These are phyloP conservation scores for Xyliphius kryptos DNA, from an alignment of 2,113 vertebrate species.

Conservation along the genomic window DNA sequence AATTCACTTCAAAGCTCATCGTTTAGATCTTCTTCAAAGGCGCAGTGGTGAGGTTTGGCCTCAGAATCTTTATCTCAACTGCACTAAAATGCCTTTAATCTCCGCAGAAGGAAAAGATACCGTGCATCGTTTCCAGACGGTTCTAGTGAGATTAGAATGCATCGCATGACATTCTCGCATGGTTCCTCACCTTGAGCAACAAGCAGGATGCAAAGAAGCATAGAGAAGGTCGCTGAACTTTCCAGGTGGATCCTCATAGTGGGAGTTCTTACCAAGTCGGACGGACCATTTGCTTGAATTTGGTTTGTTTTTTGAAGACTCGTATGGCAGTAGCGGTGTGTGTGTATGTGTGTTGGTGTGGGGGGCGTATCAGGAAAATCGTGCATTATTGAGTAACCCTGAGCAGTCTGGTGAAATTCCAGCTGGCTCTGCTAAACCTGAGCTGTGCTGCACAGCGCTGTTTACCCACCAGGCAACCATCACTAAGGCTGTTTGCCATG, in stretches of 20 bases:
- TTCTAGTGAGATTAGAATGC: background rate
- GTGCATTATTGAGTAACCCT: slow-evolving; percentile 57
- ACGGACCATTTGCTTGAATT: too few relatives aligned
- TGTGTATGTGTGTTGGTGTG: slow-evolving; percentile 41
- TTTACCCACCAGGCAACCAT: slow-evolving; percentile 14
- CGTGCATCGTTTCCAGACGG: too few relatives aligned
- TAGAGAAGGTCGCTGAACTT: slow-evolving; percentile 34
- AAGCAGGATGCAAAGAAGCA: slow-evolving; percentile 49
- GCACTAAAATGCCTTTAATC: background rate
- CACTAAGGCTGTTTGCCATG: background rate
- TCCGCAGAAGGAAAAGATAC: background rate
- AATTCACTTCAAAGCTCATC: slow-evolving; percentile 1
- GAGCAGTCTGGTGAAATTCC: slow-evolving; percentile 46
- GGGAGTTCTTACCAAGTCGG: background rate
- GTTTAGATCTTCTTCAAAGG: too few relatives aligned
- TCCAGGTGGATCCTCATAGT: slow-evolving; percentile 36
- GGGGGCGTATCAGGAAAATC: slow-evolving; percentile 50
- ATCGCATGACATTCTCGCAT: slow-evolving; percentile 1
- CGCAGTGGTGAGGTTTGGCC: too few relatives aligned
- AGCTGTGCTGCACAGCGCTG: slow-evolving; percentile 9
- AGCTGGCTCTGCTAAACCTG: slow-evolving; percentile 23
- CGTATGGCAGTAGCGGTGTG: too few relatives aligned
- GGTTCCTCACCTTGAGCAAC: slow-evolving; percentile 56
- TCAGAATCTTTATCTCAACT: background rate
- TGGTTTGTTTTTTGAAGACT: too few relatives aligned